Base-by-base conservation (phyloP, 2,797 vertebrate species). In the Austrolebias charrua region DNA sequence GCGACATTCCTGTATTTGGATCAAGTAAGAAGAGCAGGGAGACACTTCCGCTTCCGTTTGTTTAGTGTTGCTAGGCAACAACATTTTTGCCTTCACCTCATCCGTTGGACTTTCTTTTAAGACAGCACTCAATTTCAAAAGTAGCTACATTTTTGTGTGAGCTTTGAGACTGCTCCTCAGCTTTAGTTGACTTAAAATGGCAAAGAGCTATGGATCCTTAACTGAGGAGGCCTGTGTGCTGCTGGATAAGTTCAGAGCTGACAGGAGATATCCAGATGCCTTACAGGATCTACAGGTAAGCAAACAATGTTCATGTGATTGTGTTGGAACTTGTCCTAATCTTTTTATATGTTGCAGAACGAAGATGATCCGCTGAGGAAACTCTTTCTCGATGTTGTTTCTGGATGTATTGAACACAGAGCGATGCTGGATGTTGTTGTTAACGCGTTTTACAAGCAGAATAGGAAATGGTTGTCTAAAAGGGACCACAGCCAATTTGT, bases 361-460 rank as follows among this genome's bases (percentile, higher is more conserved):
- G 69, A 90, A 70, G 86, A 86, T 1, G 8, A 73, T 52, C 57
- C 48, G 60, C 90, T 94, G 43, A 87, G 82, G 83, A 87, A 79
- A 1, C 95, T 96, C 75, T 64, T 95, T 10, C 73, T 93, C 45
- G 92, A 94, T 46, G 79, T 92, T 5, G 62, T 99, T 40, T 89
- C 90, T 35, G 96, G 95, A 59, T 98, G 96, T 71, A 77, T 92
- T 20, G 91, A 94, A 69, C 89, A 95, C 69, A 91, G 82, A 80
- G 87, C 87, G 60, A 63, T 97, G 52, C 69, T 98, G 83, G 89
- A 94, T 31, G 60, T 92, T 28, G 95, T 96, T 11, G 78, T 97
- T 50, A 82, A 88, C 13, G 87, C 91, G 15, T 99, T 97, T 89
- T 96, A 92, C 58, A 77, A 59, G 20, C 90, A 75, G 40, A 88